A percentile compares a stretch with the other conserved stretches of the same genome.
These are phyloP conservation scores for Bicyclus anynana DNA, from an alignment of 1,140 invertebrate genomes.

Conservation along the genomic window DNA sequence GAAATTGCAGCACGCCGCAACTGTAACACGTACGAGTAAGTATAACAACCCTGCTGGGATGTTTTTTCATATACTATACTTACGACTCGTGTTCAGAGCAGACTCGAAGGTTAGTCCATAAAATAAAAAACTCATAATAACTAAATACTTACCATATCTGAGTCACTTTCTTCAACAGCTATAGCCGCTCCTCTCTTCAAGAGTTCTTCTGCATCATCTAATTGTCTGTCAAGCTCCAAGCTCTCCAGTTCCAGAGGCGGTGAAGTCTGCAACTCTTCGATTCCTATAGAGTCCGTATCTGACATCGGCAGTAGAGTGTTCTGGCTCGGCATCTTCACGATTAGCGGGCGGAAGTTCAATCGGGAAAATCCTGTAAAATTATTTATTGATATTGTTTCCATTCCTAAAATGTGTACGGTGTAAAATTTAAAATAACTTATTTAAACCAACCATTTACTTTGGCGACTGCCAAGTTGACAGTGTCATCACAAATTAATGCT, in stretches of 20 bases:
- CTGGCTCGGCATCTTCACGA: constrained; percentile 51
- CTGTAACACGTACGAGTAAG: too few relatives aligned
- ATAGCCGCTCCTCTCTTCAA: constrained; percentile 53
- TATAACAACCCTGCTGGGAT: too few relatives aligned
- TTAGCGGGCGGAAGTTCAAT: constrained; percentile 50
- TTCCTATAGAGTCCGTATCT: constrained; percentile 30
- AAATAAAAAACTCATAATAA: too few relatives aligned
- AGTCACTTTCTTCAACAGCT: constrained; percentile 60
- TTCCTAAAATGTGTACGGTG: neutral
- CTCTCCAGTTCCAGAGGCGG: constrained; percentile 57
- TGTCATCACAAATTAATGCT: neutral
- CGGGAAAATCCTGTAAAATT: constrained; percentile 37
- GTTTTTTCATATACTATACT: too few relatives aligned
- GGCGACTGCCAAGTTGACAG: constrained; percentile 5
- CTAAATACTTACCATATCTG: constrained; percentile 48
- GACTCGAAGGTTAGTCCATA: too few relatives aligned
- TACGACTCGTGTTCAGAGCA: too few relatives aligned
- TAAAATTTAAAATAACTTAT: neutral
- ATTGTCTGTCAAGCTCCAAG: constrained; percentile 47
- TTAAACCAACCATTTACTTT: neutral
- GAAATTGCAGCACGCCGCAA: too few relatives aligned
- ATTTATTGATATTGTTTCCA: constrained; percentile 11
- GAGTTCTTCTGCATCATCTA: constrained; percentile 52
- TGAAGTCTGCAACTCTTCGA: constrained; percentile 54
- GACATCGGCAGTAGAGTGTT: constrained; percentile 28